Conservation (phyloP, 2,797 vertebrate species). For the Melanotaenia maccullochi region DNA sequence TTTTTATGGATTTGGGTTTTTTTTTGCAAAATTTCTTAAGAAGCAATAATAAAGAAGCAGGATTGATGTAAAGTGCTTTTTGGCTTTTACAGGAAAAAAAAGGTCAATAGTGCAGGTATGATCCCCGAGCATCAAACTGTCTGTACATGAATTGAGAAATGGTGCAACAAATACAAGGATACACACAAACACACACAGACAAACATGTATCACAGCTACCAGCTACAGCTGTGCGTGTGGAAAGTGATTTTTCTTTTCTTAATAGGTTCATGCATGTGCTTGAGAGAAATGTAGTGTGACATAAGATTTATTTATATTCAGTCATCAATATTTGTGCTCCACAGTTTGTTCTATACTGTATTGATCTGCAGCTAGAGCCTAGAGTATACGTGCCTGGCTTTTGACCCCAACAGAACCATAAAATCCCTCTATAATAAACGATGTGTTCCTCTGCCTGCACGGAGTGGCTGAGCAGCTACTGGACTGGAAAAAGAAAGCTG, state of each 20-base stretch:
- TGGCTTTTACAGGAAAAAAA: conserved; percentile 32
- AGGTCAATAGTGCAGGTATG: conserved; percentile 46
- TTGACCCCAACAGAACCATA: conserved; percentile 70
- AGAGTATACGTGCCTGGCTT: conserved; percentile 68
- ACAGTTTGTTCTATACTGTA: conserved; percentile 59
- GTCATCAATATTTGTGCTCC: conserved; percentile 72
- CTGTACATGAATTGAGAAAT: conserved; percentile 53
- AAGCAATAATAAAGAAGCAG: conserved; percentile 7
- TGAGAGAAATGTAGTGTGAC: conserved; percentile 43
- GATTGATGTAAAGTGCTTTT: conserved; percentile 23
- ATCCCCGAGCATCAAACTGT: conserved; percentile 49
- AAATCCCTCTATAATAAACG: conserved; percentile 68
- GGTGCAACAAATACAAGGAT: conserved; percentile 37
- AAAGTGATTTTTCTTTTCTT: conserved; percentile 7
- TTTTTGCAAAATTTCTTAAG: conserved; percentile 8
- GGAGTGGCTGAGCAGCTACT: conserved; percentile 44
- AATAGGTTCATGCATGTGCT: conserved; percentile 18
- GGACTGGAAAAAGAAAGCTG: conserved; percentile 33
- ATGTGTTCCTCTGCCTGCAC: conserved; percentile 42
- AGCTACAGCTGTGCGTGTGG: conserved; percentile 4
- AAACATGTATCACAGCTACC: not conserved
- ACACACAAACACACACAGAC: conserved; percentile 12
- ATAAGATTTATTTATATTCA: conserved; percentile 69
- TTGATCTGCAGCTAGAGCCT: conserved; percentile 65
- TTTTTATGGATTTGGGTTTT: conserved; percentile 1